Percentiles rank a stretch among this genome's conserved stretches.
Evolutionary conservation across 2,888 invertebrate species (phyloP).

Genomic region (Silvanus unidentatus): DNA sequence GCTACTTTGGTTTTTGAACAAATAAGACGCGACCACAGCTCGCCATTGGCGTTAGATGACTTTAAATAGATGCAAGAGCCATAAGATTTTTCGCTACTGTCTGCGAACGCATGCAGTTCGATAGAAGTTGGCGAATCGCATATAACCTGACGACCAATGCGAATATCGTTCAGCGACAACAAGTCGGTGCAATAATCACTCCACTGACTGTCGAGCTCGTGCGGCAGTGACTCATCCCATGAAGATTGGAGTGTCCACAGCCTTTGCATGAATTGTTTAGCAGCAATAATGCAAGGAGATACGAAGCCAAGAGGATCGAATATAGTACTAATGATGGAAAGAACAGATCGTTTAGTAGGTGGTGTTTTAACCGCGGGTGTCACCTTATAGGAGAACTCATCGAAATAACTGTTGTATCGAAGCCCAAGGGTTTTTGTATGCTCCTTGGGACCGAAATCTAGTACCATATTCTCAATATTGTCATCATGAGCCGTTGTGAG

Average conservation of each 20-base stretch:
- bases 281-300: conserved; percentile 10
- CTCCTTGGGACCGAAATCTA: conserved; percentile 1
- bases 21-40: neutral
- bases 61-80: conserved; percentile 3
- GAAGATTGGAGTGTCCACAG: conserved; percentile 13
- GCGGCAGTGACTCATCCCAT: conserved; percentile 10
- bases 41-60: neutral
- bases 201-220: conserved; percentile 1
- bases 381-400: neutral
- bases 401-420: neutral
- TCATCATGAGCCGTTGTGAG: neutral
- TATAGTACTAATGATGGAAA: conserved; percentile 7
- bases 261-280: conserved; percentile 16
- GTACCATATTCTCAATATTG: neutral
- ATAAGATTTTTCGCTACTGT: conserved; percentile 2
- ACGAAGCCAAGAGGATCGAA: conserved; percentile 17
- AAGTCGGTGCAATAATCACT: neutral
- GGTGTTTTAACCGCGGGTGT: neutral
- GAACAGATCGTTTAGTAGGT: conserved; percentile 1
- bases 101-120: conserved; percentile 7
- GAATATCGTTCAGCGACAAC: neutral
- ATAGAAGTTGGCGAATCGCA: neutral
- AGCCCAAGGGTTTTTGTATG: conserved; percentile 1
- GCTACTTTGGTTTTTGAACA: conserved; percentile 15
- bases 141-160: conserved; percentile 2